A percentile compares a stretch with the other conserved stretches of the same genome.
Evolutionary conservation across 2,797 vertebrate species (phyloP).

Genomic region (Leuciscus waleckii): DNA sequence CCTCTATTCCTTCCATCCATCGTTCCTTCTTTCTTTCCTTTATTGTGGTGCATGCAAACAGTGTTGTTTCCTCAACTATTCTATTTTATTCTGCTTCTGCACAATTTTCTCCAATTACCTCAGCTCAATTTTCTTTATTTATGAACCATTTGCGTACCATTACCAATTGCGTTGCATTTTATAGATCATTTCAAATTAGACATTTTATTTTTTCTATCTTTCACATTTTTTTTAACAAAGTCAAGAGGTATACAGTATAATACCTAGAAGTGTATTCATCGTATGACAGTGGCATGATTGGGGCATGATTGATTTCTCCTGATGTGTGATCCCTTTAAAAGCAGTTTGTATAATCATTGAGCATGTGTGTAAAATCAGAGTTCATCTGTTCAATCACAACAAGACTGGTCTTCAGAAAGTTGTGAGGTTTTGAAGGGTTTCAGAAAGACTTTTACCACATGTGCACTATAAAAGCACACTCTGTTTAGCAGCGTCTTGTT

Average conservation of each 20-base stretch:
- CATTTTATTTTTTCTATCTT: no score
- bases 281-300: background rate
- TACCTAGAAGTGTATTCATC: background rate
- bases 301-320: background rate
- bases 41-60: background rate
- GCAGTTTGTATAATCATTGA: conserved; percentile 11
- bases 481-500: background rate
- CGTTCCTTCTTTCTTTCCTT: background rate
- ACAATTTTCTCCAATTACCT: conserved; percentile 4
- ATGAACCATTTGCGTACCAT: background rate
- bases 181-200: background rate
- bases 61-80: background rate
- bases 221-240: background rate
- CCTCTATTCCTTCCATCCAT: background rate
- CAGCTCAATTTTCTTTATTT: background rate
- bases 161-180: background rate
- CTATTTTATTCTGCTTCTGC: background rate
- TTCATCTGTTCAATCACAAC: background rate
- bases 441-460: background rate
- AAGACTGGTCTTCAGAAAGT: background rate
- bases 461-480: conserved; percentile 8
- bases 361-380: background rate
- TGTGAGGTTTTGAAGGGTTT: background rate
- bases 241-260: background rate
- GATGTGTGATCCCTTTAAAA: background rate